phyloP scores from a whole-genome alignment of 1,140 invertebrate species.

The Harpegnathos saltator region DNA sequence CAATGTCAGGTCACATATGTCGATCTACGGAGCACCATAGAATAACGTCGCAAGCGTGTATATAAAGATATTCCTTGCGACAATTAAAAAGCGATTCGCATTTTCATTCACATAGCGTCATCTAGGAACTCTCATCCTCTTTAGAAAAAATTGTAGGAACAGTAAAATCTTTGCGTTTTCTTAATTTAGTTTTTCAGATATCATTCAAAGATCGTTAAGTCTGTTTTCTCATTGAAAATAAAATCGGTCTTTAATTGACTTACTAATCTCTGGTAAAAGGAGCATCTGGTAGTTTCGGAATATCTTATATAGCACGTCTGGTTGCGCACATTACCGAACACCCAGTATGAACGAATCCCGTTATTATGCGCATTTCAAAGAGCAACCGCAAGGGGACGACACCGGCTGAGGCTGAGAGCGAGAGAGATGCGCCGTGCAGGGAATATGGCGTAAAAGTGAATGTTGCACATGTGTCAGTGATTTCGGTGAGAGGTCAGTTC shows the following conservation, averaged over 20 bases:
- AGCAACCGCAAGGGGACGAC: conserved; percentile 1
- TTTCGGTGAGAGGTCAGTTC: conserved; percentile 68
- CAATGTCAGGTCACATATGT: not conserved
- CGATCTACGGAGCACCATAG: not conserved
- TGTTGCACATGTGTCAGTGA: conserved; percentile 80
- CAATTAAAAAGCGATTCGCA: not conserved
- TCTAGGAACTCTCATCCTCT: not conserved
- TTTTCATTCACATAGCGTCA: conserved; percentile 21
- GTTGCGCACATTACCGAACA: no score
- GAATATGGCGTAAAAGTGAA: conserved; percentile 80
- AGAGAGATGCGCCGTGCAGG: conserved; percentile 32
- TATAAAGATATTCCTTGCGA: no score
- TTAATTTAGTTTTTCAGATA: no score
- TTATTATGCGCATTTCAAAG: not conserved
- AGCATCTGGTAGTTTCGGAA: no score
- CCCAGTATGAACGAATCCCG: conserved; percentile 10
- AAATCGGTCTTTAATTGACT: no score
- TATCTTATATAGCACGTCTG: no score
- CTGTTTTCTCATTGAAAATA: no score
- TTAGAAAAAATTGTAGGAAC: no score
- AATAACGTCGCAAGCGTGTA: not conserved
- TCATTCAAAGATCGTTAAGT: no score
- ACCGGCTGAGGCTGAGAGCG: not conserved
- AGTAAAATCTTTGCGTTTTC: no score
- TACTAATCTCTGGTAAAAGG: no score